These are phyloP conservation scores for Odontophorus gujanensis DNA, from an alignment of 2,113 vertebrate genomes.

Conservation along the genomic window DNA sequence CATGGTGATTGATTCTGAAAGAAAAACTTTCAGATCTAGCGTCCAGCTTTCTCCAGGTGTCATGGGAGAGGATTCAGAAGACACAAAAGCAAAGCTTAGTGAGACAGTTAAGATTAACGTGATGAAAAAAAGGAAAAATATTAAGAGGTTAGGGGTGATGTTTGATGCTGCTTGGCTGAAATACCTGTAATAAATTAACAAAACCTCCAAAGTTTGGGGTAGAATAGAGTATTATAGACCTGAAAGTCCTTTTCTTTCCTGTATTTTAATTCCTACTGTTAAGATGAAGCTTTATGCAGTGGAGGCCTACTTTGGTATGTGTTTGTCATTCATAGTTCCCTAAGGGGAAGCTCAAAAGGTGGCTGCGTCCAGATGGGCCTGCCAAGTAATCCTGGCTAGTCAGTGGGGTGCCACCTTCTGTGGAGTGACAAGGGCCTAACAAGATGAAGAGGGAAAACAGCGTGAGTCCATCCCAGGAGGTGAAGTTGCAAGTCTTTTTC, in stretches of 20 bases:
- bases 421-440: conserved; percentile 49
- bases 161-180: neutral
- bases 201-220: neutral
- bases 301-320: conserved; percentile 43
- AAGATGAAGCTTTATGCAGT: neutral
- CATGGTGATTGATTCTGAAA: neutral
- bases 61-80: neutral
- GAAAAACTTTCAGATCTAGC: neutral
- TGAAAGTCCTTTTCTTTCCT: neutral
- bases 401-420: conserved; percentile 41
- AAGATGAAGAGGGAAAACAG: conserved; percentile 57
- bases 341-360: conserved; percentile 33
- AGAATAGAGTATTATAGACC: neutral
- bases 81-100: neutral
- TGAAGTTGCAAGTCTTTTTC: conserved; percentile 35
- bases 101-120: neutral
- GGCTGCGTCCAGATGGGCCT: conserved; percentile 55
- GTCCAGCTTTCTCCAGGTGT: neutral
- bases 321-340: conserved; percentile 26
- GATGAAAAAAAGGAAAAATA: neutral
- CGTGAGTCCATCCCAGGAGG: neutral
- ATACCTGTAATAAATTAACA: neutral
- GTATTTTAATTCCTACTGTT: neutral
- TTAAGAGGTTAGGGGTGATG: too few relatives aligned
- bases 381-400: conserved; percentile 49